Conservation (phyloP, 1,140 invertebrate genomes). For the Antheraea pernyi region DNA sequence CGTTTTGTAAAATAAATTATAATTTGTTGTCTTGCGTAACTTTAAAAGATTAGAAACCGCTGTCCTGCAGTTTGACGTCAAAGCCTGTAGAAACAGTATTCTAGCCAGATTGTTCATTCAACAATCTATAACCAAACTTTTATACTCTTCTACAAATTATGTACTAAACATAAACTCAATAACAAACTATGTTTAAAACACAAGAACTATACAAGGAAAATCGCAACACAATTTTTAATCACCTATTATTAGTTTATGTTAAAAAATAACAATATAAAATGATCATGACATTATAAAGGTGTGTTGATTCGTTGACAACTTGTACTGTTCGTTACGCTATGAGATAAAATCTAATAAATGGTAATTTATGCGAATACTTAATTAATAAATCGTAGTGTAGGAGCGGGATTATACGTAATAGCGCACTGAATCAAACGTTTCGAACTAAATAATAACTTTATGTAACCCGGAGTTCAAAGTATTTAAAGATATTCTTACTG, state of each 20-base stretch:
- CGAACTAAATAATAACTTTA: background rate
- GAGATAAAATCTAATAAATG: slow-evolving; percentile 25
- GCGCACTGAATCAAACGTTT: slow-evolving; percentile 1
- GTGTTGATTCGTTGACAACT: slow-evolving; percentile 22
- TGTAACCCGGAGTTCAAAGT: too few species aligned
- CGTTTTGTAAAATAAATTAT: too few species aligned
- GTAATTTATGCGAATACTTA: slow-evolving; percentile 34
- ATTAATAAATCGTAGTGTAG: slow-evolving; percentile 33
- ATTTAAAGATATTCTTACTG: too few species aligned
- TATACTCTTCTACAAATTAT: too few species aligned
- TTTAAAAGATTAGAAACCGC: too few species aligned
- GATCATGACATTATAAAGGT: background rate
- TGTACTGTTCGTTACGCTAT: slow-evolving; percentile 10
- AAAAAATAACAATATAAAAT: background rate
- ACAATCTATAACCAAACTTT: too few species aligned
- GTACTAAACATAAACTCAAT: too few species aligned
- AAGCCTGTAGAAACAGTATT: too few species aligned
- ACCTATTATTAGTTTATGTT: background rate
- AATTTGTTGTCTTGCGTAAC: too few species aligned
- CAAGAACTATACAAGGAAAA: background rate
- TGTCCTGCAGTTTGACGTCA: too few species aligned
- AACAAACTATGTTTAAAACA: too few species aligned
- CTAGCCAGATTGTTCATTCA: too few species aligned
- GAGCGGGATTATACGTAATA: background rate
- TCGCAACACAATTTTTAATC: background rate